Evolutionary conservation across 2,113 vertebrate genomes (phyloP), one percentile per base, ranked within the genome.

Genomic region (Lasiurus borealis): DNA sequence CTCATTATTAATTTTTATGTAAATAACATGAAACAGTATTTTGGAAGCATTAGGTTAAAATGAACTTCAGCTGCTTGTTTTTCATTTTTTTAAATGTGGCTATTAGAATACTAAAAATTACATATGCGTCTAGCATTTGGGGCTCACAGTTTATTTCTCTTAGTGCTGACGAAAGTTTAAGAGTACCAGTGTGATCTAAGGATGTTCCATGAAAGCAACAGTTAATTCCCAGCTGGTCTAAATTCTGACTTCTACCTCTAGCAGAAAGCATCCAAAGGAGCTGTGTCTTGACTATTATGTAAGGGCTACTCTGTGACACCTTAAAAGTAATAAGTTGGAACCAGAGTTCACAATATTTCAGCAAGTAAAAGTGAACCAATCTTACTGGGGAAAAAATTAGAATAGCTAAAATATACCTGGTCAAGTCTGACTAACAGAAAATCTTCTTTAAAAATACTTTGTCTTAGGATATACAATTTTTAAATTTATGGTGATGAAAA

Each of bases 351-450:
- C 21, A 85, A 73, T 5, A 89, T 6, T 82, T 81, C 6, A 94
- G 59, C 40, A 80, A 54, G 25, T 72, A 57, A 93, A 88, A 95
- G 77, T 71, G 52, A 96, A 62, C 3, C 12, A 54, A 85, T 59
- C 16, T 88, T 72, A 31, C 64, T 94, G 25, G 7, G 68, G 68
- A 64, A 87, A 81, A 80, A 80, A 71, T 46, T 2, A 84, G 44
- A 23, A 13, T 27, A 71, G 76, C 3, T 44, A 64, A 90, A 27
- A 85, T 48, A 78, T 27, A 72, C 8, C 9, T 48, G 27, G 29
- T 82, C 21, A 78, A 91, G 48, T 66, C n/a, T 85, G 46, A 78
- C 31, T n/a, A 86, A 86, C 0, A 66, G 25, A 81, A 87, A 85
- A 82, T 1, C 1, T 89, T 46, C 6, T 69, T 94, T 78, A 62